phyloP scores from a whole-genome alignment of 2,113 vertebrate genomes.

The Leuciscus idus region DNA sequence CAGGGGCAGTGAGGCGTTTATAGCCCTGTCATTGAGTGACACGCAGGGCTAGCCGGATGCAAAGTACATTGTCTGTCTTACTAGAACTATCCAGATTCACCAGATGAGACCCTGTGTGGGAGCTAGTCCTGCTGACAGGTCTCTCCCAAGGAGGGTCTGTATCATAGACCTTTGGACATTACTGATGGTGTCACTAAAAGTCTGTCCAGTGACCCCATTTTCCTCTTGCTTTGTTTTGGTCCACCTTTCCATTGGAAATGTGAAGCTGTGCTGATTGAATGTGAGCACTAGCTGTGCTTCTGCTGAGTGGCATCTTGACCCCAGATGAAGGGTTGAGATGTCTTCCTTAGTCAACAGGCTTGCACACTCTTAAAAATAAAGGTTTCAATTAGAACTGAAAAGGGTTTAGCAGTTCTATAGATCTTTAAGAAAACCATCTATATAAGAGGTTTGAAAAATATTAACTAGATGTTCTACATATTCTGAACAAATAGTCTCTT shows the following conservation, averaged over 20 bases:
- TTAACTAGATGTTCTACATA: not conserved
- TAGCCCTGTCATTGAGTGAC: conserved; percentile 26
- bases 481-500: not conserved
- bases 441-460: not conserved
- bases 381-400: not conserved
- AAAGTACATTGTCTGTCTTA: conserved; percentile 9
- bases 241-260: conserved; percentile 39
- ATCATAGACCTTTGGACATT: conserved; percentile 23
- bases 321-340: conserved; percentile 1
- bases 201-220: conserved; percentile 40
- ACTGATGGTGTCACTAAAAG: conserved; percentile 10
- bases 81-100: not conserved
- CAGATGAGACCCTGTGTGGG: conserved; percentile 22
- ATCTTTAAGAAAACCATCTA: not conserved
- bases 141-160: not conserved
- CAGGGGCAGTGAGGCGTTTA: not conserved
- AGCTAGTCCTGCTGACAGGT: not conserved
- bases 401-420: too few species aligned
- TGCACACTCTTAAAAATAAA: conserved; percentile 24
- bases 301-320: conserved; percentile 22
- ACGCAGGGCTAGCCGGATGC: not conserved
- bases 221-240: conserved; percentile 24
- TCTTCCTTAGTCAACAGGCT: not conserved
- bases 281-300: conserved; percentile 11
- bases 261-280: conserved; percentile 42